Base-by-base conservation (phyloP, 1,140 invertebrate genomes). In the Psix sp. region DNA sequence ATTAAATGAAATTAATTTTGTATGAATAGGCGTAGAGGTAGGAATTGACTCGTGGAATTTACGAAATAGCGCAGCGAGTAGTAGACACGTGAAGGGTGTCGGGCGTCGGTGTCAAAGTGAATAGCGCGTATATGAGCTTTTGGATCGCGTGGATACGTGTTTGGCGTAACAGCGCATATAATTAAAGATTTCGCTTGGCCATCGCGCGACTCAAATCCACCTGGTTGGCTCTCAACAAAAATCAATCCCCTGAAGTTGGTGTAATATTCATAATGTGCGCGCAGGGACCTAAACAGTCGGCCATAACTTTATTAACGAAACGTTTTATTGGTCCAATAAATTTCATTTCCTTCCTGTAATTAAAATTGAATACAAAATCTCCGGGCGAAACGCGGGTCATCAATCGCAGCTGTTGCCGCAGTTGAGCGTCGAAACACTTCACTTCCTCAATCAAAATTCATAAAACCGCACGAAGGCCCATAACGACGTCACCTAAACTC, bases 1-100 rank as follows among this genome's bases (percentile, higher is more conserved):
- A 71, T 71, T 71, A 63, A 71, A 71, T 49, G 45, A 71, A 71
- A 71, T 71, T 63, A 71, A 71, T 57, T 71, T 71, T 57, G 67
- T 51, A 63, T 63, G 67, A 63, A 71, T 63, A 63, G 67, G 24
- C 14, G 51, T 24, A 31, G 56, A 36, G 56, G 49, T 62, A 56
- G 57, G 57, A 35, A 71, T 70, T 63, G 67, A 71, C 57, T 71
- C 38, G 51, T 71, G 67, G 57, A 71, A 71, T 71, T 71, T 51
- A 56, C 57, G 57, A 71, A 71, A 71, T 63, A 63, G 67, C 49
- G 17, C 31, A 60, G 45, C 17, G 26, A 31, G 42, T 5, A 26
- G 57, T 26, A 36, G 57, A 63, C 56, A 38, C 13, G 67, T 51
- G 67, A 63, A 71, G 67, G 67, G 67, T 71, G 57, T 62, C 57